Conservation (phyloP, 2,797 vertebrate genomes). For the Urosaurus nigricauda region DNA sequence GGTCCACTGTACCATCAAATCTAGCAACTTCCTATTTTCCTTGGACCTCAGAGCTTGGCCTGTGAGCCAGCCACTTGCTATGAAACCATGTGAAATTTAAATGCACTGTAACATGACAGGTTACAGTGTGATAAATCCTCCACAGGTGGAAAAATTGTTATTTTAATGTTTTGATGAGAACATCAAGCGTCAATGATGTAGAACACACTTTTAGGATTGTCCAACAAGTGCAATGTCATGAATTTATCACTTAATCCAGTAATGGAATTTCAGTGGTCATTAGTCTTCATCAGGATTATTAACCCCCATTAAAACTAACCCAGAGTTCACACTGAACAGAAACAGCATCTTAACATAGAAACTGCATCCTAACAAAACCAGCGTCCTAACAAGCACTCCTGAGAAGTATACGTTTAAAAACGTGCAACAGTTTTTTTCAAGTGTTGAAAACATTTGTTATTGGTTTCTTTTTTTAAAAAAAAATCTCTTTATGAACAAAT, state of each 20-base stretch:
- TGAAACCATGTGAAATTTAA: not conserved
- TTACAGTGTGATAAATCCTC: constrained; percentile 10
- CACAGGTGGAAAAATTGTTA: not conserved
- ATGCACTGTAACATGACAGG: not conserved
- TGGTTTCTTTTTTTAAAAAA: too few relatives aligned
- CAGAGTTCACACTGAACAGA: not conserved
- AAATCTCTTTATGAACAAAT: not conserved
- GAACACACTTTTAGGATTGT: too few relatives aligned
- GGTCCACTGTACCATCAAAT: not conserved
- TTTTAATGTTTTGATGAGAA: not conserved
- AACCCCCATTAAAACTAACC: constrained; percentile 7
- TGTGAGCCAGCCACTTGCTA: not conserved
- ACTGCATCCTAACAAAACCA: fast-evolving
- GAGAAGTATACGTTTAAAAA: not conserved
- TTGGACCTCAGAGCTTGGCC: not conserved
- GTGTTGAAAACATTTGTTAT: not conserved
- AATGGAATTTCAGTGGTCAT: not conserved
- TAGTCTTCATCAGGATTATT: not conserved
- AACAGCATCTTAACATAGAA: not conserved
- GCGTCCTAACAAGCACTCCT: not conserved
- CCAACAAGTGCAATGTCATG: not conserved
- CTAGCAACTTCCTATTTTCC: not conserved
- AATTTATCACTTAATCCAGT: not conserved
- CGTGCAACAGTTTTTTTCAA: constrained; percentile 14
- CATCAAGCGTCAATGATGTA: too few relatives aligned